These are phyloP conservation scores for Gerris lacustris DNA, from an alignment of 2,888 invertebrate species.

Conservation along the genomic window DNA sequence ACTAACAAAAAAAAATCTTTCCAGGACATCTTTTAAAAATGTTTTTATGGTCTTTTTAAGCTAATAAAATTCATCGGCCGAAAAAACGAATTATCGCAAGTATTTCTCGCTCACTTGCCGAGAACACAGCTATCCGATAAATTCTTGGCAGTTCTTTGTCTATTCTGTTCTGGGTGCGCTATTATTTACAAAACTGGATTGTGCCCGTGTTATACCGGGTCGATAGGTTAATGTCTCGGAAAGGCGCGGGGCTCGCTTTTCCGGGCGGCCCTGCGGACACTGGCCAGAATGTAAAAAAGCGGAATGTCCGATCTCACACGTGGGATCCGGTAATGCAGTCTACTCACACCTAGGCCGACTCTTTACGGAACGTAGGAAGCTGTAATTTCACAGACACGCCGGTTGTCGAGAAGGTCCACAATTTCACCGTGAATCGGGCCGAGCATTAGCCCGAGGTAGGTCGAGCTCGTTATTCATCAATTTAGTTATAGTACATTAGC, in stretches of 20 bases:
- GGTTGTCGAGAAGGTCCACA: too few relatives aligned
- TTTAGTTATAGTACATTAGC: conserved; percentile 25
- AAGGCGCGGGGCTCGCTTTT: neutral
- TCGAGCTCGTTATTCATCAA: conserved; percentile 18
- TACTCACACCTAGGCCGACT: too few relatives aligned
- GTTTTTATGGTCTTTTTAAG: too few relatives aligned
- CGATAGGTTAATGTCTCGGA: conserved; percentile 1
- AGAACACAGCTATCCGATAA: too few relatives aligned
- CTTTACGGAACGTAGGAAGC: neutral
- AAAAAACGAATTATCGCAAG: too few relatives aligned
- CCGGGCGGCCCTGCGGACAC: neutral
- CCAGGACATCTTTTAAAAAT: too few relatives aligned
- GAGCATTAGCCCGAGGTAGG: neutral
- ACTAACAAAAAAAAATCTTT: too few relatives aligned
- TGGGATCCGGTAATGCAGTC: neutral
- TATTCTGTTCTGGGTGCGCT: too few relatives aligned
- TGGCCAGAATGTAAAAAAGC: neutral
- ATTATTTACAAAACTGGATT: neutral
- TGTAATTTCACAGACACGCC: neutral
- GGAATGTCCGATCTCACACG: neutral
- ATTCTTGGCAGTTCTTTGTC: too few relatives aligned
- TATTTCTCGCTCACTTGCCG: too few relatives aligned
- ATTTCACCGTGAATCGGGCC: neutral
- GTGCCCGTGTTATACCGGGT: neutral
- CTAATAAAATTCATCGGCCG: too few relatives aligned